Evolutionary conservation across 2,888 invertebrate species (phyloP).

Genomic region (Agonopterix heracliana): DNA sequence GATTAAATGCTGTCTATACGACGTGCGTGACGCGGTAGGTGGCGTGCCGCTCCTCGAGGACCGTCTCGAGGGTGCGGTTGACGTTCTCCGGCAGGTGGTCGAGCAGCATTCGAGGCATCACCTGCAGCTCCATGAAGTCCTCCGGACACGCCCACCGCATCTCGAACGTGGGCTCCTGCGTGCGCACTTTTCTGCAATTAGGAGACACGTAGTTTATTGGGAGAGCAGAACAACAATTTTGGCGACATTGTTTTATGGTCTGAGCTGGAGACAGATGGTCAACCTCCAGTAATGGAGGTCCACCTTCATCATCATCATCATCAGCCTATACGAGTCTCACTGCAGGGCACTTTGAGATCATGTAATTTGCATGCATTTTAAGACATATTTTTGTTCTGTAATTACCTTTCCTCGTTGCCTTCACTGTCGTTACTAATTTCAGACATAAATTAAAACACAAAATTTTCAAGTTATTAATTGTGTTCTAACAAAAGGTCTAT

Average conservation of each 20-base stretch:
- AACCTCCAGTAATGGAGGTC: no score
- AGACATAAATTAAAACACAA: conserved; percentile 43
- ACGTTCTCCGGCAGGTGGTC: conserved; percentile 92
- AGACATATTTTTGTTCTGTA: background rate
- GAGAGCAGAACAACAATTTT: no score
- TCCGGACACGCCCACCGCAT: conserved; percentile 89
- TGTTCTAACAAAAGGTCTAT: background rate
- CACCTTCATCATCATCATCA: no score
- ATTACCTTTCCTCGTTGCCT: conserved; percentile 49
- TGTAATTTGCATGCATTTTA: no score
- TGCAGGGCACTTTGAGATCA: no score
- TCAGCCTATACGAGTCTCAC: no score
- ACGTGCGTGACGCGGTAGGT: conserved; percentile 57
- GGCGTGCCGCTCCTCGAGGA: conserved; percentile 72
- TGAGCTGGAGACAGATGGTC: background rate
- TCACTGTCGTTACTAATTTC: conserved; percentile 42
- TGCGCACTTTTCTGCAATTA: conserved; percentile 74
- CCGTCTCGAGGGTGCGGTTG: conserved; percentile 80
- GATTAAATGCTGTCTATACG: conserved; percentile 28
- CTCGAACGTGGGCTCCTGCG: conserved; percentile 80
- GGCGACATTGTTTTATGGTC: no score
- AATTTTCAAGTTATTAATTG: background rate
- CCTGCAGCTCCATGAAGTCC: conserved; percentile 87
- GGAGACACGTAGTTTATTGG: no score
- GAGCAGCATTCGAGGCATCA: conserved; percentile 89